phyloP scores from a whole-genome alignment of 2,888 invertebrate genomes.

The Noctua janthe region DNA sequence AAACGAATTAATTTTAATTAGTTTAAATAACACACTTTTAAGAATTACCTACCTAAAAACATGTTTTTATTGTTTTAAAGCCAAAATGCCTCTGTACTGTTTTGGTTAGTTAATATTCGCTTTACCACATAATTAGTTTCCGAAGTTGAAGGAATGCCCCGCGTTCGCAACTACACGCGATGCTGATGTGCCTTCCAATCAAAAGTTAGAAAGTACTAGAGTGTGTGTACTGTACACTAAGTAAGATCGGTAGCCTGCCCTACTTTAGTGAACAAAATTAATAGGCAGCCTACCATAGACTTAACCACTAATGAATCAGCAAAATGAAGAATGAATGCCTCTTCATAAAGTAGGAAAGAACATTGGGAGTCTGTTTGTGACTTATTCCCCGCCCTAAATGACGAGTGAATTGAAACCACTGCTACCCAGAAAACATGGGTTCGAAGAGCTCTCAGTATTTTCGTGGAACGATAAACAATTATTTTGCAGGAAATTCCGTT shows the following conservation, averaged over 20 bases:
- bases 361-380: constrained; percentile 47
- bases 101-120: constrained; percentile 10
- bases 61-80: not conserved
- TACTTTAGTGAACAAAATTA: constrained; percentile 43
- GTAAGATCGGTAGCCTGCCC: constrained; percentile 33
- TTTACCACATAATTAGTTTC: constrained; percentile 40
- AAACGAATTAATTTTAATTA: not conserved
- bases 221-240: not conserved
- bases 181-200: constrained; percentile 28
- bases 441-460: constrained; percentile 31
- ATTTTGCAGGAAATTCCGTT: constrained; percentile 30
- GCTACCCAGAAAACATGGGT: constrained; percentile 52
- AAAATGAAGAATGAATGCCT: constrained; percentile 41
- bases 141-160: constrained; percentile 7
- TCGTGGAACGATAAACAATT: constrained; percentile 44
- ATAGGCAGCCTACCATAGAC: constrained; percentile 21
- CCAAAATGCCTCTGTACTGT: not conserved
- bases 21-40: not conserved
- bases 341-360: constrained; percentile 27
- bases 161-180: constrained; percentile 3
- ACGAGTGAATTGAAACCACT: constrained; percentile 45
- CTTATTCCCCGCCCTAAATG: constrained; percentile 37
- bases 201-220: constrained; percentile 42
- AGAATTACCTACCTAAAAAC: not conserved
- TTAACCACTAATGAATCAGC: constrained; percentile 50